These are phyloP conservation scores for Corythucha ciliata DNA, from an alignment of 2,888 invertebrate species.

Conservation along the genomic window DNA sequence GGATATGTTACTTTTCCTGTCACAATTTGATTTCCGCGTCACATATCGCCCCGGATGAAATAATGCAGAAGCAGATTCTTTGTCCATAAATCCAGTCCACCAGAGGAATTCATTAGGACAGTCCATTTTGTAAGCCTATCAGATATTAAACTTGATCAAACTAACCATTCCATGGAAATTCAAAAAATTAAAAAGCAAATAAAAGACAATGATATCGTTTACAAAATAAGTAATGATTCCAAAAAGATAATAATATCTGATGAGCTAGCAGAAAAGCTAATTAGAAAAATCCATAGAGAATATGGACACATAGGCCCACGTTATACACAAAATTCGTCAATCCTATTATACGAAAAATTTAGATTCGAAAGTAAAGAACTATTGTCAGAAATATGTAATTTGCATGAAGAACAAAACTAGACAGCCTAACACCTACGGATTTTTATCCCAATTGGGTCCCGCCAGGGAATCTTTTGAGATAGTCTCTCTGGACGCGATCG, in stretches of 20 bases:
- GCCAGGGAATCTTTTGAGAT: conserved; percentile 35
- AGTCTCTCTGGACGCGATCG: conserved; percentile 37
- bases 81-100: neutral
- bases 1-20: neutral
- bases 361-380: conserved; percentile 28
- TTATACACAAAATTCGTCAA: neutral
- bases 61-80: neutral
- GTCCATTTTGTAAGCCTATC: too few relatives aligned
- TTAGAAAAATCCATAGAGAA: neutral
- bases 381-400: conserved; percentile 30
- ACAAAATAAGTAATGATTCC: too few relatives aligned
- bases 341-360: conserved; percentile 15
- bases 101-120: too few relatives aligned
- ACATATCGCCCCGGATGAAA: neutral
- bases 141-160: too few relatives aligned
- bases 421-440: conserved; percentile 30
- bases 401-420: conserved; percentile 38
- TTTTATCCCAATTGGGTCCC: conserved; percentile 35
- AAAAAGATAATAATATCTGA: too few relatives aligned
- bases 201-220: too few relatives aligned
- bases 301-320: neutral
- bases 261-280: neutral
- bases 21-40: neutral
- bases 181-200: too few relatives aligned
- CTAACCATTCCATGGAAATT: too few relatives aligned